These are phyloP conservation scores for Montipora cactus DNA, from an alignment of 64 coral and sea anemone genomes.

Conservation along the genomic window DNA sequence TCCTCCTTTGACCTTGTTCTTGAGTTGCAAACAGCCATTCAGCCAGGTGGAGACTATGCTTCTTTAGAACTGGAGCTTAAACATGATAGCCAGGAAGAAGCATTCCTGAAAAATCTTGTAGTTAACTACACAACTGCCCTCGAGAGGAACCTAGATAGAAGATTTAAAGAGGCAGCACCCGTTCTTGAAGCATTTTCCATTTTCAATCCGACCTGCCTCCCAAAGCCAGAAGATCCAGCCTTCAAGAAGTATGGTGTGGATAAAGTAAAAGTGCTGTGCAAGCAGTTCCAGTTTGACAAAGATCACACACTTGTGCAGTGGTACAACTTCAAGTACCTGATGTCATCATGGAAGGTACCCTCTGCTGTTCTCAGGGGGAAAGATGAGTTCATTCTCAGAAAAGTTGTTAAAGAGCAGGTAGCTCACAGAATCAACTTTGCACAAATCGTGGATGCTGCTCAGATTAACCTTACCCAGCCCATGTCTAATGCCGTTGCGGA, in stretches of 20 bases:
- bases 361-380: conserved; percentile 44
- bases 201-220: conserved; percentile 38
- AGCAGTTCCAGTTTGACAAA: conserved; percentile 71
- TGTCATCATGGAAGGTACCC: conserved; percentile 55
- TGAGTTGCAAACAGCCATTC: conserved; percentile 43
- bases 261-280: conserved; percentile 40
- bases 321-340: conserved; percentile 59
- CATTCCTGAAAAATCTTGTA: conserved; percentile 49
- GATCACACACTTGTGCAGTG: conserved; percentile 55
- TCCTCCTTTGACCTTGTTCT: conserved; percentile 20
- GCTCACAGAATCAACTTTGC: conserved; percentile 25
- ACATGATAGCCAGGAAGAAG: conserved; percentile 16
- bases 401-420: conserved; percentile 56
- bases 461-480: conserved; percentile 61
- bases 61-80: conserved; percentile 31
- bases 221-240: conserved; percentile 10
- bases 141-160: conserved; percentile 35
- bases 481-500: conserved; percentile 64
- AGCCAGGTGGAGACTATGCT: conserved; percentile 27
- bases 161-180: conserved; percentile 44
- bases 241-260: conserved; percentile 61
- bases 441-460: conserved; percentile 53
- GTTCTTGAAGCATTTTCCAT: conserved; percentile 49
- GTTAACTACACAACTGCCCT: conserved; percentile 53
- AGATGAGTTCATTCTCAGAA: conserved; percentile 23